These are phyloP conservation scores for Napeogenes inachia DNA, from an alignment of 2,888 invertebrate species.

Conservation along the genomic window DNA sequence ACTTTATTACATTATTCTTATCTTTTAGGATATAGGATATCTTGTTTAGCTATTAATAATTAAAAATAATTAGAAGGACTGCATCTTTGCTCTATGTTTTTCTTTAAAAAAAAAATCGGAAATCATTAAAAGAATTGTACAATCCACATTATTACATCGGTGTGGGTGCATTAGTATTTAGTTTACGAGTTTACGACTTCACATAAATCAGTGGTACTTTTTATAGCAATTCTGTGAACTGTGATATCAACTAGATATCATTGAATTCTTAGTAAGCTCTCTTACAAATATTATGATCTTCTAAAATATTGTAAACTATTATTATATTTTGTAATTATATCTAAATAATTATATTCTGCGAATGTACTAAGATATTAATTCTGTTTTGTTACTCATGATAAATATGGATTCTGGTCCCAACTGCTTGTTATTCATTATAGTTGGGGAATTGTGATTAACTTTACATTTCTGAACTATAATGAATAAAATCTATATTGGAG, in stretches of 20 bases:
- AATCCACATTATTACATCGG: conserved; percentile 16
- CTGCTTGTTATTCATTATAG: no score
- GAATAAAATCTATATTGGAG: conserved; percentile 8
- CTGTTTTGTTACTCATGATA: no score
- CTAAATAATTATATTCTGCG: neutral
- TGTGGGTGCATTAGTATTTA: conserved; percentile 44
- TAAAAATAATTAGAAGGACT: no score
- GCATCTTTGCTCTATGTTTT: neutral
- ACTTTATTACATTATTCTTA: no score
- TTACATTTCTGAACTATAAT: no score
- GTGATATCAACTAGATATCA: neutral
- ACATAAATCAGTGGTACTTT: conserved; percentile 30
- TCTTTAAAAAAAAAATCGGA: neutral
- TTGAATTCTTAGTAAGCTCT: neutral
- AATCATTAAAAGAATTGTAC: neutral
- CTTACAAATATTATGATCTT: neutral
- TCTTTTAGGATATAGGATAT: no score
- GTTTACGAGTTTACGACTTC: conserved; percentile 42
- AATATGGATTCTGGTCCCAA: no score
- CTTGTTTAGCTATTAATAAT: no score
- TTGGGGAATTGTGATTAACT: no score
- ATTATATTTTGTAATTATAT: neutral
- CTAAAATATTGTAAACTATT: neutral
- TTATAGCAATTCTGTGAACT: conserved; percentile 13
- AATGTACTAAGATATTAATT: neutral